Percentiles rank a stretch among this genome's conserved stretches.
phyloP scores from a whole-genome alignment of 1,140 invertebrate species.

The Nymphalis io region DNA sequence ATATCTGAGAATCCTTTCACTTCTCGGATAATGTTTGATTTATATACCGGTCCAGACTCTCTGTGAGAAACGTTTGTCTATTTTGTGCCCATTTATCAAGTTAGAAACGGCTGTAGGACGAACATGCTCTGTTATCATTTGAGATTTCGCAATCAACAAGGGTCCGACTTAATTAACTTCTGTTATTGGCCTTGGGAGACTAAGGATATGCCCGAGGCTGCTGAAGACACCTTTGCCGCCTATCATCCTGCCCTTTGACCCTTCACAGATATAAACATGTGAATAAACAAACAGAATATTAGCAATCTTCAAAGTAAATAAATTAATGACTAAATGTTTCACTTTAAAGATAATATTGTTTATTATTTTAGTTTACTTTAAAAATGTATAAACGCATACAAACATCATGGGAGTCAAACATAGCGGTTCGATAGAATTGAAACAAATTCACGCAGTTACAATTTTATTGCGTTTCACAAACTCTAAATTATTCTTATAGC shows the following conservation, averaged over 20 bases:
- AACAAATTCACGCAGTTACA: too few relatives aligned
- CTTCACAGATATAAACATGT: constrained; percentile 14
- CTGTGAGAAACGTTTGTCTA: constrained; percentile 29
- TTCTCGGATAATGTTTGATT: constrained; percentile 33
- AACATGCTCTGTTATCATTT: constrained; percentile 50
- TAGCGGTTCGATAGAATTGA: too few relatives aligned
- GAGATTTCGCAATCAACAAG: constrained; percentile 51
- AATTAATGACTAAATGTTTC: background rate
- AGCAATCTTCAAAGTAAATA: background rate
- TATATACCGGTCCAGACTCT: constrained; percentile 15
- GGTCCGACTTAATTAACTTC: constrained; percentile 57
- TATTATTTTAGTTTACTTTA: too few relatives aligned
- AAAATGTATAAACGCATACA: too few relatives aligned
- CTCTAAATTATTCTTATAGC: too few relatives aligned
- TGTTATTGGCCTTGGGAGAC: constrained; percentile 51
- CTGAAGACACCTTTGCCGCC: constrained; percentile 18
- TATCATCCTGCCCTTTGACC: constrained; percentile 18
- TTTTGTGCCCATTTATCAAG: constrained; percentile 37
- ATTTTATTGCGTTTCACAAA: too few relatives aligned
- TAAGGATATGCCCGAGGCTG: constrained; percentile 19
- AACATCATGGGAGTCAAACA: too few relatives aligned
- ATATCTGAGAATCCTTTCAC: constrained; percentile 25
- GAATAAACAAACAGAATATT: constrained; percentile 9
- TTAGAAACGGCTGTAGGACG: constrained; percentile 33
- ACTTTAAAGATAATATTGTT: background rate